Conservation (phyloP, 2,113 vertebrate species). For the Sander lucioperca region DNA sequence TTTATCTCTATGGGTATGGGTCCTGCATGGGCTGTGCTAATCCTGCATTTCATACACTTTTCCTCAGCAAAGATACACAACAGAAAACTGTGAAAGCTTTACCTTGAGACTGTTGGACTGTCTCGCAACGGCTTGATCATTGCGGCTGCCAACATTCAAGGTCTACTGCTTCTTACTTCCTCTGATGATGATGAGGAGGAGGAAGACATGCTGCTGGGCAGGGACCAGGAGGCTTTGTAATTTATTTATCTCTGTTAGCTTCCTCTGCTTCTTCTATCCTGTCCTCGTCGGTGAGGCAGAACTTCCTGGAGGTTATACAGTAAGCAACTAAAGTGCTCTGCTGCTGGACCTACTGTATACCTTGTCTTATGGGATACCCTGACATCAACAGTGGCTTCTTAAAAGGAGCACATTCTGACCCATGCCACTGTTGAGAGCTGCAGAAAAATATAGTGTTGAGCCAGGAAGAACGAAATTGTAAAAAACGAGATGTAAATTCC, state of each 20-base stretch:
- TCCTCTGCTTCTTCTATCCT: background rate
- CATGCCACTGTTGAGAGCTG: background rate
- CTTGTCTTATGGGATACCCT: background rate
- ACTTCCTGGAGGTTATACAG: conserved; percentile 1
- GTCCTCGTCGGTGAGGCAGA: background rate
- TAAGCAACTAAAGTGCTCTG: conserved; percentile 5
- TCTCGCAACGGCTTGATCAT: background rate
- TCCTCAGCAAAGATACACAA: background rate
- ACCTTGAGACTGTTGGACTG: conserved; percentile 8
- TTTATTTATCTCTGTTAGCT: conserved; percentile 31
- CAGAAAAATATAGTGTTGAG: background rate
- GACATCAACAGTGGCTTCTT: background rate
- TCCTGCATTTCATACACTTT: conserved; percentile 12
- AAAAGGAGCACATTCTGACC: background rate
- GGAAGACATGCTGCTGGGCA: conserved; percentile 26
- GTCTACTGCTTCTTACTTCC: conserved; percentile 9
- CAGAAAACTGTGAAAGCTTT: conserved; percentile 6
- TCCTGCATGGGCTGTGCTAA: conserved; percentile 11
- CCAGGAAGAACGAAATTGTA: background rate
- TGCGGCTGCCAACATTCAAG: conserved; percentile 24
- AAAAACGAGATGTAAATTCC: conserved; percentile 7
- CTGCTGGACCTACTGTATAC: background rate
- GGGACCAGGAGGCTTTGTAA: conserved; percentile 17
- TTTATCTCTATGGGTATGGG: background rate
- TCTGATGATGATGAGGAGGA: conserved; percentile 37